Evolutionary conservation across 1,140 invertebrate genomes (phyloP).

Genomic region (Delia radicum): DNA sequence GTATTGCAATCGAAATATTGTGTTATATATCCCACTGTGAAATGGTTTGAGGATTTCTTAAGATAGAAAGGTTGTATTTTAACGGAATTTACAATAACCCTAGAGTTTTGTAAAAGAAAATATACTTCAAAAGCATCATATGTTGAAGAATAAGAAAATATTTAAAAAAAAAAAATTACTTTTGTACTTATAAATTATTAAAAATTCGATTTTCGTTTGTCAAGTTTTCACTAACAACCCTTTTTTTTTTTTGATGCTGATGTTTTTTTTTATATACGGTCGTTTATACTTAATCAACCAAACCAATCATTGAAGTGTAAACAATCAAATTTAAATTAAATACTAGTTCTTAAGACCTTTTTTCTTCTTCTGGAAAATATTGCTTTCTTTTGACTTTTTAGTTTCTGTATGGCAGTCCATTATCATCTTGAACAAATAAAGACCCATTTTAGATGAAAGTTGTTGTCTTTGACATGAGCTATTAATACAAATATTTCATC

Average conservation of each 20-base stretch:
- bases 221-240: not conserved
- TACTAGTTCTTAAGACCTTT: not conserved
- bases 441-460: not conserved
- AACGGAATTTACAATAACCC: not conserved
- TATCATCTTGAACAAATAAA: not conserved
- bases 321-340: constrained; percentile 5
- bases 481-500: not conserved
- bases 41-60: no score
- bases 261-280: no score
- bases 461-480: not conserved
- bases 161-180: not conserved
- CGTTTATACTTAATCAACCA: not conserved
- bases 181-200: not conserved
- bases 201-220: not conserved
- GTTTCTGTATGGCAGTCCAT: not conserved
- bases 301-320: not conserved
- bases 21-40: no score
- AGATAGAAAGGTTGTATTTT: no score
- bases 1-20: no score
- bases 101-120: not conserved
- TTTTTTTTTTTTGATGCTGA: not conserved
- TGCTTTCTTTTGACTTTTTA: not conserved
- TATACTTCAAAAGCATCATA: not conserved
- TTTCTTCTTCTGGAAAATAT: not conserved
- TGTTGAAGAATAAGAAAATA: not conserved